Evolutionary conservation across 2,113 vertebrate genomes (phyloP), one percentile per base, ranked within the genome.

Genomic region (Phalacrocorax aristotelis): DNA sequence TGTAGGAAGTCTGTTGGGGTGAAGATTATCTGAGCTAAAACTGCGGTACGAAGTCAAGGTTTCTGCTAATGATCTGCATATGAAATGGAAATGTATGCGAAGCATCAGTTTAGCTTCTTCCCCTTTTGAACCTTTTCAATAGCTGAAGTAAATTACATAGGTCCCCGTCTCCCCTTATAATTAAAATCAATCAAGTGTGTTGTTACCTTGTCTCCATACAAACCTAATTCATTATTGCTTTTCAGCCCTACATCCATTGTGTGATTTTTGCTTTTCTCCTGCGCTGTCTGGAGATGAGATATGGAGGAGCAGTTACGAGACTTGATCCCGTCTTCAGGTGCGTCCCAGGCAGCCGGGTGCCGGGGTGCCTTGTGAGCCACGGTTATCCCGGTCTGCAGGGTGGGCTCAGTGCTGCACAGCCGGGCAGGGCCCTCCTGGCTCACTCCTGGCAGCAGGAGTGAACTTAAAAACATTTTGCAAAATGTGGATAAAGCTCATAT

Each of bases 271-370:
- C 98, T 5, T 95, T 98, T 57, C 93, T 98, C 57, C 98, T 99
- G 23, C 98, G 98, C 38, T 98, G 91, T 85, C 94, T 99, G 95
- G 99, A 99, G 98, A 95, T 97, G 78, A 97, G 89, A 42, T 97
- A 94, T 3, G 98, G 98, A 95, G 98, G 96, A 32, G 91, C 96
- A 77, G 96, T 97, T 1, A 71, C 97, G 9, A 98, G 97, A 89
- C 97, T 89, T 13, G 98, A 99, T 93, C 98, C 98, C 32, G 17
- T 99, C 74, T 99, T 98, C 98, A 99, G 99, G 99, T 99, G 83
- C 65, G 96, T 88, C 51, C 74, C 0, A 1, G n/a, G 38, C 55
- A 58, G 26, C 19, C 7, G 11, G 57, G 25, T 38, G 32, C 29
- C 6, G 7, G 36, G 32, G 23, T 15, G 26, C 36, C 46, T 18